A percentile compares a stretch with the other conserved stretches of the same genome.
Evolutionary conservation across 2,797 vertebrate genomes (phyloP).

Genomic region (Chaenodraco wilsoni): DNA sequence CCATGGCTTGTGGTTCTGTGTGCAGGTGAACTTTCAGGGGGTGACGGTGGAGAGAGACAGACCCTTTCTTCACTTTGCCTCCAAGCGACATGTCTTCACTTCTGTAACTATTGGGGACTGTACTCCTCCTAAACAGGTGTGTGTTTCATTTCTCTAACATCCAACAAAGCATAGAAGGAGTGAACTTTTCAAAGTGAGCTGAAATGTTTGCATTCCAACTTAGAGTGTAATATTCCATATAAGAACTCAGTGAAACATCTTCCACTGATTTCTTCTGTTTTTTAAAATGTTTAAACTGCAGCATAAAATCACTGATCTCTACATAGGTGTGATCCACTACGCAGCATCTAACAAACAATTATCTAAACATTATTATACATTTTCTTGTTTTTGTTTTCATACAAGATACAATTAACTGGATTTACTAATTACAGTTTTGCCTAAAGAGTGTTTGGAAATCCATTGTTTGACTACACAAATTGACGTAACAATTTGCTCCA

Average conservation of each 20-base stretch:
- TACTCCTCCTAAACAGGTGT: constrained; percentile 89
- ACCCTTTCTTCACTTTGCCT: constrained; percentile 86
- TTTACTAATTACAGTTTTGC: not conserved
- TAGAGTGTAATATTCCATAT: not conserved
- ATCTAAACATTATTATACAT: not conserved
- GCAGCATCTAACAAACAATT: not conserved
- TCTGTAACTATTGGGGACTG: constrained; percentile 84
- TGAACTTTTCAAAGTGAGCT: not conserved
- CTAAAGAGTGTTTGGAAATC: not conserved
- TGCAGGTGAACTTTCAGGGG: constrained; percentile 90
- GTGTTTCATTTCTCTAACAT: constrained; percentile 9
- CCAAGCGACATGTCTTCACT: constrained; percentile 85
- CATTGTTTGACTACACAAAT: not conserved
- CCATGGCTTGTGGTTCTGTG: constrained; percentile 27
- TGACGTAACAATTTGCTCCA: too few relatives aligned
- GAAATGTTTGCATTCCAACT: not conserved
- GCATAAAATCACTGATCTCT: not conserved
- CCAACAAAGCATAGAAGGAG: too few relatives aligned
- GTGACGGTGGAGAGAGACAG: constrained; percentile 83
- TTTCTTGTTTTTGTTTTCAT: not conserved
- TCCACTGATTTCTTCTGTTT: not conserved
- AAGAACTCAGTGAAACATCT: constrained; percentile 9
- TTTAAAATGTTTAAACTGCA: not conserved
- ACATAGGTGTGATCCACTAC: not conserved
- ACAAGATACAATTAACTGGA: not conserved